phyloP scores from a whole-genome alignment of 2,797 vertebrate species.

The Phrynocephalus guinanensis region DNA sequence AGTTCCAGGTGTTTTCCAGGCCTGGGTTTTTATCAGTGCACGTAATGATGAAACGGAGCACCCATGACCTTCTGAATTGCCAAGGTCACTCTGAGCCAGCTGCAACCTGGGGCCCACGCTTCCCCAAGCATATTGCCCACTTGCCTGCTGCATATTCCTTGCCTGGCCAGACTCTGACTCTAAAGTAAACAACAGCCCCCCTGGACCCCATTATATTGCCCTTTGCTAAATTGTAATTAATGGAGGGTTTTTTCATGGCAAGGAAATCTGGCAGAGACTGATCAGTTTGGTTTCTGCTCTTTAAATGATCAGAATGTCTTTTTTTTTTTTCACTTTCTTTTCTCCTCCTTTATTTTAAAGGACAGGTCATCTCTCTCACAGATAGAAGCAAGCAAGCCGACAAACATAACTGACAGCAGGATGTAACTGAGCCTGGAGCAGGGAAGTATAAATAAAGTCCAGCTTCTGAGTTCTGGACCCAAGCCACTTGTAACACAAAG shows the following conservation, averaged over 20 bases:
- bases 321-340: no score
- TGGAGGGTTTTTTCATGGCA: neutral
- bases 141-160: rapidly evolving
- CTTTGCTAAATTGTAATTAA: neutral
- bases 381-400: constrained; percentile 44
- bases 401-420: constrained; percentile 63
- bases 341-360: neutral
- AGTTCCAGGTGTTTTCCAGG: constrained; percentile 10
- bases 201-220: neutral
- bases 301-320: constrained; percentile 3
- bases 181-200: neutral
- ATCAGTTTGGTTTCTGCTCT: neutral
- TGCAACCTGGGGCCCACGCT: neutral
- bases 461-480: constrained; percentile 73
- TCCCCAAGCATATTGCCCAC: neutral
- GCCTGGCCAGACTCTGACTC: neutral
- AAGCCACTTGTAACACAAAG: constrained; percentile 79
- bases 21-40: neutral
- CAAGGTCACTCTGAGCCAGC: constrained; percentile 12
- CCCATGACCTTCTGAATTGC: neutral
- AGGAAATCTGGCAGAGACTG: constrained; percentile 5
- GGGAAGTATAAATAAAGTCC: constrained; percentile 77
- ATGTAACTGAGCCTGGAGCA: constrained; percentile 65
- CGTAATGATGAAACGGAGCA: constrained; percentile 13
- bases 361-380: constrained; percentile 21